phyloP scores from a whole-genome alignment of 2,797 vertebrate species.

The Coregonus ussuriensis region DNA sequence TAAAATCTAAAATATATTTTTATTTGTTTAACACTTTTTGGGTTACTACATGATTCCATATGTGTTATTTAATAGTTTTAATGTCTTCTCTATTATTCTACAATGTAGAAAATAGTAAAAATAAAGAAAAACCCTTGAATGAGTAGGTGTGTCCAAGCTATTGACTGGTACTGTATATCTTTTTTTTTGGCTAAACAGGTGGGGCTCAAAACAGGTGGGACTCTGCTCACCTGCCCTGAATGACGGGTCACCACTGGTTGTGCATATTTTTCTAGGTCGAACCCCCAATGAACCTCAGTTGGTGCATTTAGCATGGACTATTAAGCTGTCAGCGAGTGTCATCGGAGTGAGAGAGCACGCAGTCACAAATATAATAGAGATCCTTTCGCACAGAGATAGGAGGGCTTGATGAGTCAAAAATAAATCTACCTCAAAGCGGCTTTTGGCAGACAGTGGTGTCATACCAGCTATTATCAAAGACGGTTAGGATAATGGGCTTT shows the following conservation, averaged over 20 bases:
- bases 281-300: slow-evolving; percentile 24
- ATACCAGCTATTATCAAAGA: background rate
- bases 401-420: slow-evolving; percentile 29
- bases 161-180: too few relatives aligned
- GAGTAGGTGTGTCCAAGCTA: too few relatives aligned
- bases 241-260: slow-evolving; percentile 4
- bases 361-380: slow-evolving; percentile 20
- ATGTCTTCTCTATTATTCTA: too few relatives aligned
- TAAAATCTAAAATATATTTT: too few relatives aligned
- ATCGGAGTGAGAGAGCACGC: background rate
- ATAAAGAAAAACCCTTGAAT: too few relatives aligned
- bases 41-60: too few relatives aligned
- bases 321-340: slow-evolving; percentile 43
- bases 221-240: too few relatives aligned
- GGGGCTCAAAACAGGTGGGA: too few relatives aligned
- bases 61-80: too few relatives aligned
- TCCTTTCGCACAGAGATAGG: slow-evolving; percentile 34
- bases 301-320: slow-evolving; percentile 36
- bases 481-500: background rate
- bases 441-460: slow-evolving; percentile 33
- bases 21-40: too few relatives aligned
- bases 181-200: too few relatives aligned
- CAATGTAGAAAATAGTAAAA: too few relatives aligned
- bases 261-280: slow-evolving; percentile 58
- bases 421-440: slow-evolving; percentile 19